Conservation (phyloP, 1,140 invertebrate genomes). For the Pseudomyrmex flavicornis region DNA sequence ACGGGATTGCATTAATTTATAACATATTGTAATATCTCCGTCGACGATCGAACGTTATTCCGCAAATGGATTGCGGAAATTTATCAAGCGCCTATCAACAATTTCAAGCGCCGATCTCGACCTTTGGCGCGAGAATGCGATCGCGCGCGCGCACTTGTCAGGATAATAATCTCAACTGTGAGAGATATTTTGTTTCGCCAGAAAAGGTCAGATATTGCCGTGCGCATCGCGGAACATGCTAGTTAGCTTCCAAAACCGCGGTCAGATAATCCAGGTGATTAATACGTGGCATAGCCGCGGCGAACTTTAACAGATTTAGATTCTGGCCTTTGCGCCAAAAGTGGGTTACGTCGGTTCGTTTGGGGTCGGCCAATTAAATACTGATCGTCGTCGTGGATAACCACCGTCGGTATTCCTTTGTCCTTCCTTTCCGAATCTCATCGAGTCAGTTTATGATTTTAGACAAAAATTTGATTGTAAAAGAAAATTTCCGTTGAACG, state of each 20-base stretch:
- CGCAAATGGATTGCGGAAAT: not conserved
- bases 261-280: conserved; percentile 34
- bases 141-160: not conserved
- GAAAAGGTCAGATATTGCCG: conserved; percentile 40
- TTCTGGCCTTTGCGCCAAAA: conserved; percentile 50
- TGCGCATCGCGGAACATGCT: not conserved
- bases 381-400: not conserved
- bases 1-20: conserved; percentile 13
- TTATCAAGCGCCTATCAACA: not conserved
- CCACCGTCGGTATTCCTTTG: not conserved
- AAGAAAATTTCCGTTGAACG: no score
- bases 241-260: not conserved
- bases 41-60: not conserved
- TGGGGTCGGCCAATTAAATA: conserved; percentile 29
- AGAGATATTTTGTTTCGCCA: conserved; percentile 37
- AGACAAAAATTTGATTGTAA: not conserved
- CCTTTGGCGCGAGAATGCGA: not conserved
- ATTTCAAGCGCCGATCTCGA: conserved; percentile 6
- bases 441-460: not conserved
- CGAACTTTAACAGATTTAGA: conserved; percentile 19
- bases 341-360: conserved; percentile 6
- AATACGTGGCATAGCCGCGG: conserved; percentile 13
- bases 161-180: not conserved
- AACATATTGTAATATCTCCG: not conserved
- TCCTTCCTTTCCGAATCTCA: not conserved